phyloP scores from a whole-genome alignment of 2,888 invertebrate genomes.

The Drosophila macrospina region DNA sequence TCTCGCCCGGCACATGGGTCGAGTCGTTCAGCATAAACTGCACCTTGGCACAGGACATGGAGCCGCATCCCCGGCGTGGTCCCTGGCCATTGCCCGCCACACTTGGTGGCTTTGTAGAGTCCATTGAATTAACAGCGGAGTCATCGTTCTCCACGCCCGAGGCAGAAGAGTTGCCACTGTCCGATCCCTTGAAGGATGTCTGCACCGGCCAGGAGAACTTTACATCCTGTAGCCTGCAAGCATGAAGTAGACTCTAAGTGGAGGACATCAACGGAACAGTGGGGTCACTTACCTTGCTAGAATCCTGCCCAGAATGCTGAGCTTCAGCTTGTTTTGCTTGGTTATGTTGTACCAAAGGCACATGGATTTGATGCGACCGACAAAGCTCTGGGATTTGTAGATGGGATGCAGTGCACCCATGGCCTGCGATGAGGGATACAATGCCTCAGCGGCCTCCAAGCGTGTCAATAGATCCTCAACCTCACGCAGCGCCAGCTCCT shows the following conservation, averaged over 20 bases:
- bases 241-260: background rate
- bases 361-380: slow-evolving; percentile 88
- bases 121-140: slow-evolving; percentile 82
- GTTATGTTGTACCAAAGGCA: slow-evolving; percentile 97
- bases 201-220: slow-evolving; percentile 85
- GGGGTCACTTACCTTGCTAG: slow-evolving; percentile 83
- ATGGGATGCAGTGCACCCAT: slow-evolving; percentile 91
- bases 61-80: slow-evolving; percentile 58
- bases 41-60: slow-evolving; percentile 78
- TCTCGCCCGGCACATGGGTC: slow-evolving; percentile 82
- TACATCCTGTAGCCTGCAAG: slow-evolving; percentile 82
- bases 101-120: slow-evolving; percentile 75
- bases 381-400: slow-evolving; percentile 84
- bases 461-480: slow-evolving; percentile 90
- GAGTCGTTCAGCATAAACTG: slow-evolving; percentile 84
- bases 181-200: slow-evolving; percentile 81
- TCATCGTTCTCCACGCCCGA: slow-evolving; percentile 84
- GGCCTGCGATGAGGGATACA: slow-evolving; percentile 94
- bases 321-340: slow-evolving; percentile 92
- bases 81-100: slow-evolving; percentile 47
- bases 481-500: slow-evolving; percentile 91
- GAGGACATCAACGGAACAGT: no score
- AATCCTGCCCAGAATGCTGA: slow-evolving; percentile 90
- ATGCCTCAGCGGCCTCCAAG: slow-evolving; percentile 91
- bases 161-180: slow-evolving; percentile 81